Percentiles rank a stretch among this genome's conserved stretches.
phyloP scores from a whole-genome alignment of 2,888 invertebrate genomes.

The Uloborus plumipes region DNA sequence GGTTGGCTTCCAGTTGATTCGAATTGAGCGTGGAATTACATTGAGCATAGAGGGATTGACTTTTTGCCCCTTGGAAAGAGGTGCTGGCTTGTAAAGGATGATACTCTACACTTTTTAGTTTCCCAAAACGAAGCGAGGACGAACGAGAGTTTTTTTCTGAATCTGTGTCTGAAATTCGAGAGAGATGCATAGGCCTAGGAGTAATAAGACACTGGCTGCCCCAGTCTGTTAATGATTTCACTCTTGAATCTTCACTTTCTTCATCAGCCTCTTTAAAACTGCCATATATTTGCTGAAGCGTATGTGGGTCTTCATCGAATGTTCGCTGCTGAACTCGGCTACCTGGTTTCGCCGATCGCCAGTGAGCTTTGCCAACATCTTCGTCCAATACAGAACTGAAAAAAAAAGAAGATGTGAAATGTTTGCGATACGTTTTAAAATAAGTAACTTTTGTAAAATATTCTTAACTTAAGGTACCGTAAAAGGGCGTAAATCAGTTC shows the following conservation, averaged over 20 bases:
- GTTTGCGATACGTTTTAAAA: too few relatives aligned
- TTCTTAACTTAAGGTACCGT: too few relatives aligned
- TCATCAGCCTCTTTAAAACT: slow-evolving; percentile 56
- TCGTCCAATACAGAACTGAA: slow-evolving; percentile 55
- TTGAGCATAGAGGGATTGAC: background rate
- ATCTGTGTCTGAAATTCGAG: slow-evolving; percentile 27
- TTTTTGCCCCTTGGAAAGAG: background rate
- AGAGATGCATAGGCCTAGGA: slow-evolving; percentile 41
- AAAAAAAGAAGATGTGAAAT: background rate
- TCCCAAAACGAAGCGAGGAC: background rate
- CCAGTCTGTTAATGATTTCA: slow-evolving; percentile 24
- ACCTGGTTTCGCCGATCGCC: slow-evolving; percentile 24
- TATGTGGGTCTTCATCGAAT: slow-evolving; percentile 17
- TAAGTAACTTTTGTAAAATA: too few relatives aligned
- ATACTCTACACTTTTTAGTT: background rate
- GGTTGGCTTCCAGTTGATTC: background rate
- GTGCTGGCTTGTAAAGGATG: background rate
- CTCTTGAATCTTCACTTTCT: slow-evolving; percentile 42
- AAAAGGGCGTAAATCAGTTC: too few relatives aligned
- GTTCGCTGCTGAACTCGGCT: slow-evolving; percentile 6
- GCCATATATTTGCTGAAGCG: slow-evolving; percentile 50
- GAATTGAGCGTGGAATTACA: background rate
- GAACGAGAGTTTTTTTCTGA: slow-evolving; percentile 27
- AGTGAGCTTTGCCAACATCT: slow-evolving; percentile 31
- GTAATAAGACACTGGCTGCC: slow-evolving; percentile 56